Percentiles rank a stretch among this genome's conserved stretches.
Evolutionary conservation across 2,113 vertebrate genomes (phyloP).

Genomic region (Callaeas wilsoni): DNA sequence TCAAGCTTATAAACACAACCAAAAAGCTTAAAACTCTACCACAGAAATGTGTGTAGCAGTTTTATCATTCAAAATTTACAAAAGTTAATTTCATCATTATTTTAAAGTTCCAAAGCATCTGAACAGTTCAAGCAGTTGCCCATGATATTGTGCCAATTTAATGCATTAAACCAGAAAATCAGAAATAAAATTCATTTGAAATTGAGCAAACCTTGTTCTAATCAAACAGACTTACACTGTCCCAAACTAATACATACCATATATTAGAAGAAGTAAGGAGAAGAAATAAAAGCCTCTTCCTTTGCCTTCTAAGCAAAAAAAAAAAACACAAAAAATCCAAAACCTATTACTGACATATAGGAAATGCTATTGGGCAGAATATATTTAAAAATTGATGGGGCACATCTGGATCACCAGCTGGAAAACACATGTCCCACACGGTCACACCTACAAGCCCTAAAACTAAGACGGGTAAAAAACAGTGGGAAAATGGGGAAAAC

Average conservation of each 20-base stretch:
- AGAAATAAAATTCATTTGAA: background rate
- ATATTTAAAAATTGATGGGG: background rate
- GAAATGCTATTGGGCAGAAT: background rate
- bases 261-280: background rate
- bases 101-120: background rate
- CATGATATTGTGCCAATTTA: background rate
- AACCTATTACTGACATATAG: rapidly evolving
- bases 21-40: background rate
- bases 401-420: background rate
- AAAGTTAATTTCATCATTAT: background rate
- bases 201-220: background rate
- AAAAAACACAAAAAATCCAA: background rate
- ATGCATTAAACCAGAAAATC: background rate
- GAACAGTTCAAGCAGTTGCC: background rate
- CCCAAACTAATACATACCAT: background rate
- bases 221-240: background rate
- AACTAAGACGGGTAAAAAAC: background rate
- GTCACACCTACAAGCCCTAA: background rate
- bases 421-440: background rate
- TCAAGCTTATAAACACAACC: background rate
- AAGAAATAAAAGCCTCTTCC: background rate
- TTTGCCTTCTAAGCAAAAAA: background rate
- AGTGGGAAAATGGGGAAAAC: background rate
- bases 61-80: background rate
- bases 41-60: background rate